Percentiles rank a stretch among this genome's conserved stretches.
These are phyloP conservation scores for Microplitis manilae DNA, from an alignment of 2,888 invertebrate species.

Conservation along the genomic window DNA sequence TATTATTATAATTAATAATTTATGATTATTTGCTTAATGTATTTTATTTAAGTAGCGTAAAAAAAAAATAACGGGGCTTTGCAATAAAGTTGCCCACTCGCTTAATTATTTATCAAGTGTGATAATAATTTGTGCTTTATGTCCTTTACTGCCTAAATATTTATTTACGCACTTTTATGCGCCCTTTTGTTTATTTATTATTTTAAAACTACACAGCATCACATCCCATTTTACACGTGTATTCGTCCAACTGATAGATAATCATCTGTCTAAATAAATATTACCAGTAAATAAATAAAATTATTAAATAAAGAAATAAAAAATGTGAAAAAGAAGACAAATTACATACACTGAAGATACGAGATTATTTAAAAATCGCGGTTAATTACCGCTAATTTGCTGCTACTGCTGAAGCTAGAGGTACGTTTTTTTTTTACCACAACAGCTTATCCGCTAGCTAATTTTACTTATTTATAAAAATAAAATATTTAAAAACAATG, in stretches of 20 bases:
- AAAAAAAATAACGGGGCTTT: not conserved
- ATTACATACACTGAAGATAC: constrained; percentile 59
- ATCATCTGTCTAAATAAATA: not conserved
- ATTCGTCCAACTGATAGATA: not conserved
- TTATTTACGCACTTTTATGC: not conserved
- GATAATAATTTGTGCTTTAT: not conserved
- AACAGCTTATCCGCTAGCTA: constrained; percentile 64
- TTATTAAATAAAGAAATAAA: constrained; percentile 41
- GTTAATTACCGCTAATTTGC: constrained; percentile 64
- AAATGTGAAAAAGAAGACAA: constrained; percentile 66
- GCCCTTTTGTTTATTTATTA: not conserved
- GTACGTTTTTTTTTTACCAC: constrained; percentile 62
- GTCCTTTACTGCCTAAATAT: not conserved
- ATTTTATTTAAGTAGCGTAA: not conserved
- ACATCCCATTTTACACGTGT: not conserved
- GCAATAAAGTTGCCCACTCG: not conserved
- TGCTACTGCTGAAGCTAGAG: constrained; percentile 69
- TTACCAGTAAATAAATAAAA: constrained; percentile 38
- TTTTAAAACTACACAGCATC: not conserved
- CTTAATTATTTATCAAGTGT: not conserved
- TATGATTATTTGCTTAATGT: not conserved
- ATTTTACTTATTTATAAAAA: constrained; percentile 12
- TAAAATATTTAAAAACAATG: not conserved
- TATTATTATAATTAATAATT: not conserved
- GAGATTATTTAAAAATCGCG: constrained; percentile 64